Percentiles rank a stretch among this genome's conserved stretches.
These are phyloP conservation scores for Orthosia cruda DNA, from an alignment of 2,888 invertebrate genomes.

Conservation along the genomic window DNA sequence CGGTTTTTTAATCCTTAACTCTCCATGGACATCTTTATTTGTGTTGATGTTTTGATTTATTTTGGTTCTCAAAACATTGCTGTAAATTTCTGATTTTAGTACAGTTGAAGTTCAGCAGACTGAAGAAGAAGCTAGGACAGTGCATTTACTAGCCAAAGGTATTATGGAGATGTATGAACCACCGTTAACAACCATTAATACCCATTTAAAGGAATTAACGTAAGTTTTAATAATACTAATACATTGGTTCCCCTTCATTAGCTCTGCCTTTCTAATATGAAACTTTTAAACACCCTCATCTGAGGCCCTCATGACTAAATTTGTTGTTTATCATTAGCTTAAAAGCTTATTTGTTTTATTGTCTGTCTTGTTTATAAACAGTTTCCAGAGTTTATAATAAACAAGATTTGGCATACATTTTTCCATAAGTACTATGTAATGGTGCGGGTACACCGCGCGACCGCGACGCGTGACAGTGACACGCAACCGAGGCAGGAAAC, in stretches of 20 bases:
- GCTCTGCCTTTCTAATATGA: not conserved
- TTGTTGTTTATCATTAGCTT: not conserved
- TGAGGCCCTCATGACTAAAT: not conserved
- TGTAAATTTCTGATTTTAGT: constrained; percentile 29
- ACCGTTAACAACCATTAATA: constrained; percentile 87
- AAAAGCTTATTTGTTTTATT: not conserved
- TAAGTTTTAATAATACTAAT: constrained; percentile 74
- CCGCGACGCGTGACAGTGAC: no score
- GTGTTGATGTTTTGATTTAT: constrained; percentile 17
- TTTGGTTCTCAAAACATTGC: not conserved
- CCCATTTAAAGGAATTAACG: constrained; percentile 89
- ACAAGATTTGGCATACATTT: no score
- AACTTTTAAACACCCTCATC: no score
- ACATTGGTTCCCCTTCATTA: not conserved
- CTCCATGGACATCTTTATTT: not conserved
- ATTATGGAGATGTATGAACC: constrained; percentile 88
- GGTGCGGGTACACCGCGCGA: no score
- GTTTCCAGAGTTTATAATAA: no score
- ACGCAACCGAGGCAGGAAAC: no score
- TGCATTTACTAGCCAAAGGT: constrained; percentile 85
- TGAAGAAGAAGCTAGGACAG: constrained; percentile 81
- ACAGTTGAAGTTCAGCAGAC: constrained; percentile 37
- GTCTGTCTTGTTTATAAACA: no score
- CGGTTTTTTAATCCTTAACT: not conserved
- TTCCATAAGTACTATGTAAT: no score